Evolutionary conservation across 2,113 vertebrate species (phyloP).

Genomic region (Psammodynastes pulverulentus): DNA sequence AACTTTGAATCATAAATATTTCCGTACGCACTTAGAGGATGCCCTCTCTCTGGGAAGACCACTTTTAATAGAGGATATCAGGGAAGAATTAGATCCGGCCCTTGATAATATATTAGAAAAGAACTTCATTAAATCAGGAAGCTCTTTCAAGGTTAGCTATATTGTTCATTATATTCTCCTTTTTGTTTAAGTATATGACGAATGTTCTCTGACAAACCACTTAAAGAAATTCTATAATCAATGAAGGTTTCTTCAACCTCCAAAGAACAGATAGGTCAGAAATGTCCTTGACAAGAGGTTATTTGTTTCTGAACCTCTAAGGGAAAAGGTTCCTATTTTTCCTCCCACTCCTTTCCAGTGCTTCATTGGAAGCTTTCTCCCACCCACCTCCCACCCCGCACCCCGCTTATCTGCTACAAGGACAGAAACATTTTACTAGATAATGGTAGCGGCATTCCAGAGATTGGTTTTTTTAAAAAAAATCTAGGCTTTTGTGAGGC

Average conservation of each 20-base stretch:
- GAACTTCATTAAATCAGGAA: slow-evolving; percentile 76
- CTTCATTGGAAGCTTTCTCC: background rate
- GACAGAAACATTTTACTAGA: background rate
- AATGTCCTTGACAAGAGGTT: background rate
- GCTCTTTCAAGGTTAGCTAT: slow-evolving; percentile 69
- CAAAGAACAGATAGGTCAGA: background rate
- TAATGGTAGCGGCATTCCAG: background rate
- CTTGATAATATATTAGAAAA: slow-evolving; percentile 77
- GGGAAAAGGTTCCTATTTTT: background rate
- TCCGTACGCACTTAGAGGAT: slow-evolving; percentile 74
- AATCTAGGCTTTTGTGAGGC: background rate
- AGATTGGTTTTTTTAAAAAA: background rate
- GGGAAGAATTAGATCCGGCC: slow-evolving; percentile 74
- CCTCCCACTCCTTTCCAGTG: background rate
- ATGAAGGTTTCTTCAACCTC: background rate
- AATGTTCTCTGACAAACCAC: background rate
- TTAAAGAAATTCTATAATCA: background rate
- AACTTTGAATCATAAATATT: slow-evolving; percentile 75
- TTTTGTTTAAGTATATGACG: background rate
- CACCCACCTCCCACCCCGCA: too few relatives aligned
- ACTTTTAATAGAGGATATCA: slow-evolving; percentile 74
- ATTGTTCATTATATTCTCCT: background rate
- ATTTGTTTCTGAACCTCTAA: background rate
- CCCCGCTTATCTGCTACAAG: background rate
- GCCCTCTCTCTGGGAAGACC: slow-evolving; percentile 73